Evolutionary conservation across 2,888 invertebrate genomes (phyloP).

Genomic region (Dynastes tityus): DNA sequence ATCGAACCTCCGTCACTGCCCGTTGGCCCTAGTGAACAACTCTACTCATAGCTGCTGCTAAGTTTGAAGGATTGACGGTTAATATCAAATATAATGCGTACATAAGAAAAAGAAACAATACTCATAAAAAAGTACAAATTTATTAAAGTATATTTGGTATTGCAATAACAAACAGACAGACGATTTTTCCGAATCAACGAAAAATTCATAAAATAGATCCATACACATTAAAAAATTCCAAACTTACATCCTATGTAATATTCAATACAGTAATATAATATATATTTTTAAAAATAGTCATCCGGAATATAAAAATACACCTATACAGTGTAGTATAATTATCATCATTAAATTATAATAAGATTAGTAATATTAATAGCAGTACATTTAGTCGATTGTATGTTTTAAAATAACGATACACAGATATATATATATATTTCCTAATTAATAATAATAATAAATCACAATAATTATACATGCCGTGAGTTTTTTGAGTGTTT

Average conservation of each 20-base stretch:
- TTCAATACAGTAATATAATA: conserved; percentile 21
- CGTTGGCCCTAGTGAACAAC: too few relatives aligned
- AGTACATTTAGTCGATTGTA: conserved; percentile 41
- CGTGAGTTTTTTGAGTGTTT: background rate
- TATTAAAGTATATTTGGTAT: conserved; percentile 45
- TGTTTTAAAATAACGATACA: conserved; percentile 44
- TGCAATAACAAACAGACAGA: conserved; percentile 35
- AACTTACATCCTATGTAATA: conserved; percentile 38
- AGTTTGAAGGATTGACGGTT: too few relatives aligned
- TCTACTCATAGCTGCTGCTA: too few relatives aligned
- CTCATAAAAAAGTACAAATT: conserved; percentile 44
- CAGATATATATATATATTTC: conserved; percentile 28
- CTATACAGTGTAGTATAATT: conserved; percentile 19
- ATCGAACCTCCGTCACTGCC: too few relatives aligned
- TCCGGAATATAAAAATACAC: conserved; percentile 52
- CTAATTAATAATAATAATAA: conserved; percentile 16
- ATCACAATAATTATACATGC: conserved; percentile 30
- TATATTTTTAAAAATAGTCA: conserved; percentile 50
- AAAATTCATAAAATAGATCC: conserved; percentile 4
- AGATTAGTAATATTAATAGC: background rate
- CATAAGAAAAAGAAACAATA: too few relatives aligned
- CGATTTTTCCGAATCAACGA: background rate
- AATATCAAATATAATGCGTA: too few relatives aligned
- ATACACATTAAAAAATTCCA: conserved; percentile 23
- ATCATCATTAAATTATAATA: conserved; percentile 4